Percentiles rank a stretch among this genome's conserved stretches.
Evolutionary conservation across 2,797 vertebrate genomes (phyloP).

Genomic region (Sebastes trivittatus): DNA sequence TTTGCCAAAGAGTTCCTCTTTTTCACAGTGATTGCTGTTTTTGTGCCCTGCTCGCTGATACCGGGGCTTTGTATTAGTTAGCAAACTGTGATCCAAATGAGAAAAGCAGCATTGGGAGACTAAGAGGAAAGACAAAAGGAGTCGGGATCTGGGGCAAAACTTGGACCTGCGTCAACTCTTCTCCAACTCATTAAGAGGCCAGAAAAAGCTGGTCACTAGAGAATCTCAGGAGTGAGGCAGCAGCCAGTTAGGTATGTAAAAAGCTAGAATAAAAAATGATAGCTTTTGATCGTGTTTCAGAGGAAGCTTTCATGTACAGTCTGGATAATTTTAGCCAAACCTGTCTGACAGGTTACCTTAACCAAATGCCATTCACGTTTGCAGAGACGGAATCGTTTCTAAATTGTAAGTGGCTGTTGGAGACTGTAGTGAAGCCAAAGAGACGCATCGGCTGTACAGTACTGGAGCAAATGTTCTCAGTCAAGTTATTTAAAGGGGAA

Average conservation of each 20-base stretch:
- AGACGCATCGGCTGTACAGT: constrained; percentile 5
- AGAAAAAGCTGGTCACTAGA: constrained; percentile 60
- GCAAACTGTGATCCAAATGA: constrained; percentile 74
- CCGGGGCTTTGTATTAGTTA: constrained; percentile 59
- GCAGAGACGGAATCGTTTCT: constrained; percentile 56
- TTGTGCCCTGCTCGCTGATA: constrained; percentile 67
- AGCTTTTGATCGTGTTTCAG: constrained; percentile 69
- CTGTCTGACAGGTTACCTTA: constrained; percentile 57
- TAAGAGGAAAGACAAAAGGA: constrained; percentile 55
- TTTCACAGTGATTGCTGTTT: constrained; percentile 65
- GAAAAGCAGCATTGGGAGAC: constrained; percentile 76
- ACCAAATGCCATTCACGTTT: constrained; percentile 51
- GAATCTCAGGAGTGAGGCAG: constrained; percentile 62
- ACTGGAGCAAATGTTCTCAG: constrained; percentile 28
- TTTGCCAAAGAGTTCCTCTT: constrained; percentile 69
- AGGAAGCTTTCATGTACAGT: constrained; percentile 65
- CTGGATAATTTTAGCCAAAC: constrained; percentile 66
- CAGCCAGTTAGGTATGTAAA: constrained; percentile 67
- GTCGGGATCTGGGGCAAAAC: constrained; percentile 62
- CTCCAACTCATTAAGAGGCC: constrained; percentile 71
- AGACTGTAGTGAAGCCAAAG: constrained; percentile 35
- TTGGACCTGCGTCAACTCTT: constrained; percentile 69
- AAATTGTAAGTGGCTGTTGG: constrained; percentile 63
- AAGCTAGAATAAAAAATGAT: constrained; percentile 64
- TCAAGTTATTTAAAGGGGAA: background rate